A percentile compares a stretch with the other conserved stretches of the same genome.
Evolutionary conservation across 2,797 vertebrate species (phyloP).

Genomic region (Manis crassicaudata): DNA sequence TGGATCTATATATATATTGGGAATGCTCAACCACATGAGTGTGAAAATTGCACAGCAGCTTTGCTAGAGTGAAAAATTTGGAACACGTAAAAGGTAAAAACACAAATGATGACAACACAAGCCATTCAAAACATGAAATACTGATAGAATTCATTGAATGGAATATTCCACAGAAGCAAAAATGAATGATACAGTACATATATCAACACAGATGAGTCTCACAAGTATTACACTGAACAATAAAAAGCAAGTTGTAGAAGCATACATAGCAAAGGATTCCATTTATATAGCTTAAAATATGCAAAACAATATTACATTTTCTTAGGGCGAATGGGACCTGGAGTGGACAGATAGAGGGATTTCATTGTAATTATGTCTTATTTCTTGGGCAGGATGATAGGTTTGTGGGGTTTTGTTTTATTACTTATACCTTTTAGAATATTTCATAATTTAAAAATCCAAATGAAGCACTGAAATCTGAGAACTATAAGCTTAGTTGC

Average conservation of each 20-base stretch:
- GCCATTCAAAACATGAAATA: not conserved
- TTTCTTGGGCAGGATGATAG: not conserved
- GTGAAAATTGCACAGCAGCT: not conserved
- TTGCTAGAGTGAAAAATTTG: not conserved
- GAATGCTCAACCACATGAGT: not conserved
- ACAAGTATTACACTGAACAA: not conserved
- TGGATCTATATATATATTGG: not conserved
- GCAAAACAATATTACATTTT: not conserved
- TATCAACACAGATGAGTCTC: not conserved
- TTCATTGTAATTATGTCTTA: constrained; percentile 12
- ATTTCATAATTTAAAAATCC: not conserved
- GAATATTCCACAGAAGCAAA: not conserved
- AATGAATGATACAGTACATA: not conserved
- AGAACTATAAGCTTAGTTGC: not conserved
- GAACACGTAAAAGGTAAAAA: not conserved
- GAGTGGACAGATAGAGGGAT: not conserved
- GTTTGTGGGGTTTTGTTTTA: not conserved
- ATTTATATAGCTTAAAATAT: not conserved
- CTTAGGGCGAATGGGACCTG: not conserved
- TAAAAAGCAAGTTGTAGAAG: constrained; percentile 25
- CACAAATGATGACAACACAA: not conserved
- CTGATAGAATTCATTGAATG: not conserved
- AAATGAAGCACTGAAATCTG: not conserved
- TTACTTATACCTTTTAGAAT: not conserved
- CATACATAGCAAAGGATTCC: not conserved